Evolutionary conservation across 2,797 vertebrate species (phyloP).

Genomic region (Arrhamphus sclerolepis): DNA sequence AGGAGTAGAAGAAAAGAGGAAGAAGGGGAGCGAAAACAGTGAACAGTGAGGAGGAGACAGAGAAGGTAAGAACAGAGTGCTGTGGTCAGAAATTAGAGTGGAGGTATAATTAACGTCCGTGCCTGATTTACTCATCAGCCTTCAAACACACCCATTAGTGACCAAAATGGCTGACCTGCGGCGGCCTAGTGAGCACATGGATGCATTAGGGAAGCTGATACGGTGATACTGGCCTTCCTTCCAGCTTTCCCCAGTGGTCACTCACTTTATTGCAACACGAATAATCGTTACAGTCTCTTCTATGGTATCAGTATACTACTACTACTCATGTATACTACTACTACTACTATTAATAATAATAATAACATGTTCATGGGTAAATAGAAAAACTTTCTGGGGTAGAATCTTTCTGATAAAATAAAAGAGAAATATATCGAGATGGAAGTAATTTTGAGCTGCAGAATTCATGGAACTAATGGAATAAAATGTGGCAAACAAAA

Average conservation of each 20-base stretch:
- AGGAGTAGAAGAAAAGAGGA: slow-evolving; percentile 4
- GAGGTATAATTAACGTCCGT: slow-evolving; percentile 89
- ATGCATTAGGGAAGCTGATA: background rate
- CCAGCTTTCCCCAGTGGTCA: background rate
- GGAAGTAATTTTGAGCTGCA: too few relatives aligned
- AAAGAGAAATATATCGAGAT: too few relatives aligned
- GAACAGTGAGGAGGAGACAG: slow-evolving; percentile 2
- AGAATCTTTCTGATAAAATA: too few relatives aligned
- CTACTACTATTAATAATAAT: too few relatives aligned
- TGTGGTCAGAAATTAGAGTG: slow-evolving; percentile 43
- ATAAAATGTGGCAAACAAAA: too few relatives aligned
- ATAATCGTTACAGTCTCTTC: too few relatives aligned
- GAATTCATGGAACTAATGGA: too few relatives aligned
- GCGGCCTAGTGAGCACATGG: slow-evolving; percentile 45
- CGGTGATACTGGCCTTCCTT: background rate
- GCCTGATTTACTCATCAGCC: slow-evolving; percentile 79
- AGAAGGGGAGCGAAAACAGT: slow-evolving; percentile 19
- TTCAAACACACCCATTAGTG: slow-evolving; percentile 93
- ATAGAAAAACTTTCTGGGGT: too few relatives aligned
- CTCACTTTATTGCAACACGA: background rate
- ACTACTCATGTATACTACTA: too few relatives aligned
- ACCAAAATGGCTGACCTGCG: slow-evolving; percentile 90
- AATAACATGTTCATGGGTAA: too few relatives aligned
- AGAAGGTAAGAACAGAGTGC: slow-evolving; percentile 20
- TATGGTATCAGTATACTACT: too few relatives aligned